These are phyloP conservation scores for Colinus virginianus DNA, from an alignment of 2,113 vertebrate species.

Conservation along the genomic window DNA sequence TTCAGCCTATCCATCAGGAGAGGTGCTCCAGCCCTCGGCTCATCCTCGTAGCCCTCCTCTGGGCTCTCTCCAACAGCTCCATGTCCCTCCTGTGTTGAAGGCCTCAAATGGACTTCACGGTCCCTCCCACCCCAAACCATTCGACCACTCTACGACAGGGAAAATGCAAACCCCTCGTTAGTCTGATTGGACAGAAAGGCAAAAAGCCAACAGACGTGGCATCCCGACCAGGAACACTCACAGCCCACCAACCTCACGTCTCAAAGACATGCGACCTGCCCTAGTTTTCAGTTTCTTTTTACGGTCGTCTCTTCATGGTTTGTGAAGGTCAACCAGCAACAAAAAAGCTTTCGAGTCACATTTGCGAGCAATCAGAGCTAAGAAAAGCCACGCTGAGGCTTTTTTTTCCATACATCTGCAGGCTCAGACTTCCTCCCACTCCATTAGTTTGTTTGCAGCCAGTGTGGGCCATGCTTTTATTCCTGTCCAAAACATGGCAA, in stretches of 20 bases:
- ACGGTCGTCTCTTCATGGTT: neutral
- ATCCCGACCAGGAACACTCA: neutral
- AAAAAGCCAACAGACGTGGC: constrained; percentile 5
- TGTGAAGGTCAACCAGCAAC: neutral
- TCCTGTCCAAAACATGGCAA: neutral
- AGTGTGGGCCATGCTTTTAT: constrained; percentile 4
- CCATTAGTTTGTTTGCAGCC: constrained; percentile 25
- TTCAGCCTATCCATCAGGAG: no score
- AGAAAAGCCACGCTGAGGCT: neutral
- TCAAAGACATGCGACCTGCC: neutral
- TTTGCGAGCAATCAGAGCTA: neutral
- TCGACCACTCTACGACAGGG: neutral
- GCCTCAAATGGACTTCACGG: no score
- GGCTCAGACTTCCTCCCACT: constrained; percentile 7
- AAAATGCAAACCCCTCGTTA: neutral
- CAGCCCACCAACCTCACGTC: neutral
- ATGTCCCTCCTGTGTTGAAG: no score
- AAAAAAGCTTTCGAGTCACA: neutral
- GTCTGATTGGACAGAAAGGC: neutral
- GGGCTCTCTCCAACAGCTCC: no score
- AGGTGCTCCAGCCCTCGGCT: no score
- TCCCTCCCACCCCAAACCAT: no score
- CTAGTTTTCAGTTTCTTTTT: neutral
- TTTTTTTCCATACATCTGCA: neutral
- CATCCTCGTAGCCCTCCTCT: no score